Base-by-base conservation (phyloP, 2,113 vertebrate species). In the Leptobrachium ailaonicum region DNA sequence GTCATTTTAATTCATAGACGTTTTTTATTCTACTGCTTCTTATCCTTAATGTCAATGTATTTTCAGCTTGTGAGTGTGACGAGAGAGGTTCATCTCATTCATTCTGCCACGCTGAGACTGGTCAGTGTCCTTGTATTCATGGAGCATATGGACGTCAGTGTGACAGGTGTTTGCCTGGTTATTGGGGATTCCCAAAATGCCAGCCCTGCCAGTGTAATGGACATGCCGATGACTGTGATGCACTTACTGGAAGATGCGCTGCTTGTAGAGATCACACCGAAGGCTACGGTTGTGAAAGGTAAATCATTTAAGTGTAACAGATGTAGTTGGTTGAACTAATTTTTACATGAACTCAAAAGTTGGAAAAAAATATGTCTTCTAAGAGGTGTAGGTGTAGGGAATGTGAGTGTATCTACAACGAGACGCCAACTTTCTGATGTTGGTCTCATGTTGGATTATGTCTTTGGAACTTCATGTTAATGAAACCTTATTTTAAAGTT, bases 131-230 rank as follows among this genome's bases (percentile, higher is more conserved):
- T 20, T 99, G 98, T 79, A 92, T 96, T 41, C 83, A 89, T 0
- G 95, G 96, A 0, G 92, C 93, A 0, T 96, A 93, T 0, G 86
- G 94, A 1, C 94, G 95, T 4, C 96, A 94, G 81, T 99, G 98
- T 2, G 95, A 98, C 74, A 90, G 84, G 45, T 99, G 98, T 82
- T 88, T 98, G 60, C 95, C 95, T 0, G 94, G 93, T 6, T 92
- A 95, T 87, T 99, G 98, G 98, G 96, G 97, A 11, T 99, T 98
- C 83, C 97, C 98, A 0, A 84, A 81, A 85, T 99, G 98, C 84
- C 94, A 93, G 50, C 92, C 92, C 68, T 99, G 98, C 87, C 85
- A 91, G 44, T 99, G 98, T 79, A 99, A 98, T 0, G 95, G 97
- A 54, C 97, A 98, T 0, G 78, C 94, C 0, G 95, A 98, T 0